A percentile compares a stretch with the other conserved stretches of the same genome.
These are phyloP conservation scores for Catharus bicknelli DNA, from an alignment of 2,113 vertebrate genomes.

Conservation along the genomic window DNA sequence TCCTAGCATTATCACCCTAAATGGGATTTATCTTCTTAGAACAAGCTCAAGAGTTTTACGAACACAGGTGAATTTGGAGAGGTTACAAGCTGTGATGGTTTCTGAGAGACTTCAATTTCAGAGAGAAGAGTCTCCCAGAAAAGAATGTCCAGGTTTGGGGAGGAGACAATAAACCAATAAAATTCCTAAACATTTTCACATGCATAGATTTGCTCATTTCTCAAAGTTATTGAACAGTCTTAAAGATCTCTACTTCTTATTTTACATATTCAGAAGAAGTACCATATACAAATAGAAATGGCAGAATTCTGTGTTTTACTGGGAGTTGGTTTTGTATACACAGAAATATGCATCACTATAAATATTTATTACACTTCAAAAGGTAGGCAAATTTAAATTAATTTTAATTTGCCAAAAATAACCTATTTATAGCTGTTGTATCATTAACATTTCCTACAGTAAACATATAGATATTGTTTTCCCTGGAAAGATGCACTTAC, in stretches of 20 bases:
- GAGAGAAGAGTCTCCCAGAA: not conserved
- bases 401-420: not conserved
- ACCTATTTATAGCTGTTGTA: not conserved
- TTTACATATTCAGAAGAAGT: not conserved
- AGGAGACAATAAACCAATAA: not conserved
- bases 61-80: not conserved
- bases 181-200: not conserved
- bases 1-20: conserved; percentile 6
- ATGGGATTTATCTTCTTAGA: conserved; percentile 36
- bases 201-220: not conserved
- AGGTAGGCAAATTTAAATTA: not conserved
- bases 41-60: not conserved
- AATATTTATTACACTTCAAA: not conserved
- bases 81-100: not conserved
- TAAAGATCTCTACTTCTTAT: not conserved
- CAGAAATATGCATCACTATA: not conserved
- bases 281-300: not conserved
- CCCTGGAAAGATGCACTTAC: conserved; percentile 64
- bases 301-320: not conserved
- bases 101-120: not conserved
- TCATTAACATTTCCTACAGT: not conserved
- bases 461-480: not conserved
- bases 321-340: not conserved
- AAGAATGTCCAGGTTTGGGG: not conserved
- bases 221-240: not conserved